phyloP scores from a whole-genome alignment of 2,888 invertebrate genomes.

The Xestia sexstrigata region DNA sequence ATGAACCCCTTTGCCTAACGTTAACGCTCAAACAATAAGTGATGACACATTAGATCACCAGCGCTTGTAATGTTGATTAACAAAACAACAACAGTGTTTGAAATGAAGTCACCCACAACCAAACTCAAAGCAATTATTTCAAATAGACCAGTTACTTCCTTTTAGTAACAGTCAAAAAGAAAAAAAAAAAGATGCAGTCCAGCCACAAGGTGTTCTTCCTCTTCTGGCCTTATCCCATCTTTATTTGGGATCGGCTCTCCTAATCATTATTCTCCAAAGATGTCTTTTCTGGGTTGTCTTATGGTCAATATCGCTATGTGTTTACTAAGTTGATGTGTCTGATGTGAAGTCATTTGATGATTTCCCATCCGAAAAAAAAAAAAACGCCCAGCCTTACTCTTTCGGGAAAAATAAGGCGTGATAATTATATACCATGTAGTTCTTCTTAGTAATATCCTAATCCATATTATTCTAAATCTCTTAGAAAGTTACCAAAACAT shows the following conservation, averaged over 20 bases:
- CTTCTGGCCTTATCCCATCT: too few relatives aligned
- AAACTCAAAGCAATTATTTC: background rate
- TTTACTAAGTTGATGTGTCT: too few relatives aligned
- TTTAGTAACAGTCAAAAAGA: too few relatives aligned
- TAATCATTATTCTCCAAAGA: too few relatives aligned
- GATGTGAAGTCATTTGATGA: too few relatives aligned
- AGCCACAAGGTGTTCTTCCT: too few relatives aligned
- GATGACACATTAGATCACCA: constrained; percentile 25
- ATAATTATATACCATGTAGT: background rate
- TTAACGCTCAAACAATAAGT: constrained; percentile 5
- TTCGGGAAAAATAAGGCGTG: background rate
- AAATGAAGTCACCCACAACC: constrained; percentile 22
- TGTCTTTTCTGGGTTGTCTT: too few relatives aligned
- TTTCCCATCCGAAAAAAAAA: too few relatives aligned
- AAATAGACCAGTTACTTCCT: background rate
- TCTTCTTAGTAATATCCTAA: background rate
- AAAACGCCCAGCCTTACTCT: too few relatives aligned
- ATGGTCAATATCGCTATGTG: too few relatives aligned
- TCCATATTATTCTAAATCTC: background rate
- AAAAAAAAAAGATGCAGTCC: too few relatives aligned
- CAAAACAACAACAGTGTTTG: constrained; percentile 23
- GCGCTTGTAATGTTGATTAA: background rate
- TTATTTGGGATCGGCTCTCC: too few relatives aligned
- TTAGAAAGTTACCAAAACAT: constrained; percentile 6
- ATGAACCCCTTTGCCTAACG: background rate